Evolutionary conservation across 2,888 invertebrate species (phyloP), one percentile per base, ranked within the genome.

Genomic region (Macaria notata): DNA sequence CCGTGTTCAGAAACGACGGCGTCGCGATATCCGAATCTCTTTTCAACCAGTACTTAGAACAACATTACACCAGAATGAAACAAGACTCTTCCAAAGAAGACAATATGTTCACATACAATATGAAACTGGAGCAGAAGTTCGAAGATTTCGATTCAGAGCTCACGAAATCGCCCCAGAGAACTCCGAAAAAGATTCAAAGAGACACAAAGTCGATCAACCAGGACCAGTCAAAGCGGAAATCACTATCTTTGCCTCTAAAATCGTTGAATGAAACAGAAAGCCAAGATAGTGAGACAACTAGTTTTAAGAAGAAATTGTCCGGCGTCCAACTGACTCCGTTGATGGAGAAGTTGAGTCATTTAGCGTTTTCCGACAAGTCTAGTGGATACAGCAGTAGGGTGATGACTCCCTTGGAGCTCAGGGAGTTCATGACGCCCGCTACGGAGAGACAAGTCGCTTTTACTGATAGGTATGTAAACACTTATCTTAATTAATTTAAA

Each of bases 251-350:
- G 49, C 96, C 96, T 0, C 77, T 96, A 5, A 96, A 96, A 75
- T 94, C 95, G 0, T 75, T 95, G 63, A 79, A 84, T n/a, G 85
- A 92, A 62, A 84, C 83, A 0, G 90, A 90, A 61, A 73, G 83
- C 1, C 87, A 86, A 36, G 33, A 36, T 4, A 36, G 33, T 0
- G 86, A 90, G 45, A 76, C 80, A 1, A 78, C 83, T 0, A 83
- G 85, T 58, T 84, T 87, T 52, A 89, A 90, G 63, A 93, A 92
- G 70, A 94, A 93, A 64, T 65, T 94, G 38, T 93, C 93, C 7
- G 95, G 95, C 0, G 93, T 96, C 0, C 96, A 95, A 59, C 74
- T 96, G 49, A 96, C 96, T 0, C 97, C 97, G 0, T 77, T 96
- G 0, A 96, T 97, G 95, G 95, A 96, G 36, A 96, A 96, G 76